Conservation (phyloP, 2,888 invertebrate genomes). For the Melanostoma mellinum region DNA sequence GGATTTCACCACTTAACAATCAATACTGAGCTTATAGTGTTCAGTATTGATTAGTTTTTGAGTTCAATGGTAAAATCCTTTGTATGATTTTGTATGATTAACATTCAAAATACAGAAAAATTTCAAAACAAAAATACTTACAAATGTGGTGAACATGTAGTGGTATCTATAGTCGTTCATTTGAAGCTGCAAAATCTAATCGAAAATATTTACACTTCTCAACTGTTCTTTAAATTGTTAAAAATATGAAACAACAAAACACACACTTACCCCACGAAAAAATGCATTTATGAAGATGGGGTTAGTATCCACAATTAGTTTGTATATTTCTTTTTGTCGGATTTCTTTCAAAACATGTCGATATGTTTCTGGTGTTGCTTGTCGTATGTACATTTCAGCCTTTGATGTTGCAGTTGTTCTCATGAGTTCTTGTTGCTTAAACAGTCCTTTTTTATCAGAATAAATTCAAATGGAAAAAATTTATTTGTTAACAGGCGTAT, state of each 20-base stretch:
- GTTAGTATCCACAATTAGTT: slow-evolving; percentile 94
- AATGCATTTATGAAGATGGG: slow-evolving; percentile 91
- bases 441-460: slow-evolving; percentile 84
- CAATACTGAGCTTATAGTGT: too few relatives aligned
- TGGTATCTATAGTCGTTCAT: slow-evolving; percentile 98
- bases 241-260: not conserved
- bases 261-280: slow-evolving; percentile 91
- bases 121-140: slow-evolving; percentile 84
- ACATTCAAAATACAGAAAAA: too few relatives aligned
- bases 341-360: slow-evolving; percentile 86
- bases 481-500: too few relatives aligned
- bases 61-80: too few relatives aligned
- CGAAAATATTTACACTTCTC: slow-evolving; percentile 74
- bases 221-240: not conserved
- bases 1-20: too few relatives aligned
- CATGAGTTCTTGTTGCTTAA: slow-evolving; percentile 92
- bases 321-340: slow-evolving; percentile 92
- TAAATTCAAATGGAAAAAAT: too few relatives aligned
- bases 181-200: slow-evolving; percentile 94
- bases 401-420: slow-evolving; percentile 86
- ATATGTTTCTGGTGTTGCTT: slow-evolving; percentile 87
- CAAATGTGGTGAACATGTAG: slow-evolving; percentile 97
- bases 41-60: too few relatives aligned
- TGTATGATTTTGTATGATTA: too few relatives aligned
- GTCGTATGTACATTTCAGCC: slow-evolving; percentile 90